Evolutionary conservation across 2,797 vertebrate genomes (phyloP), one percentile per base, ranked within the genome.

Genomic region (Acanthopagrus latus): DNA sequence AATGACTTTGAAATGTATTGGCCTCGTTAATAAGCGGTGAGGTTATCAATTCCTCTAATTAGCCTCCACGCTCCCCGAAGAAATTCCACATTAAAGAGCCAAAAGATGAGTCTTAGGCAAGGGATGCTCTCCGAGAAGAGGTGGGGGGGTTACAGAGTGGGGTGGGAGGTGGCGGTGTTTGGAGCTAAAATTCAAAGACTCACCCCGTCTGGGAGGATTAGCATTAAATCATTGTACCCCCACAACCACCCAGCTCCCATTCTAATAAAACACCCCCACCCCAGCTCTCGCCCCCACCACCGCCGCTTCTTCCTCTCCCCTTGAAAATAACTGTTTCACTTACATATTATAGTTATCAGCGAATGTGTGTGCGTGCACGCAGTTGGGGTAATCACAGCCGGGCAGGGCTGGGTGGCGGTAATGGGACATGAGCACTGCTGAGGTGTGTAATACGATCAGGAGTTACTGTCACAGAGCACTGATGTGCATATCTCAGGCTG

Each of bases 1-100:
- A 97, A 98, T 97, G 97, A 97, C 97, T 97, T 97, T 96, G 95
- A 97, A 97, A 98, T 97, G 96, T 95, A 97, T 98, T 97, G 96
- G 96, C 96, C 96, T 98, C 95, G 96, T 98, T 98, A 98, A 97
- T 95, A 97, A 97, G 96, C 95, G 92, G 94, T 94, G 94, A 96
- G 96, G 96, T 97, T 98, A 98, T 98, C 97, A 97, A 97, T 98
- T 98, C 96, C 95, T 97, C 96, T 97, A 98, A 99, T 98, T 98
- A 98, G 96, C 94, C 95, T 93, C 94, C 94, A 92, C 86, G 94
- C 94, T 97, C 97, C 96, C 97, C 92, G 94, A 97, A 97, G 97
- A 98, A 97, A 97, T 97, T 96, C 95, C 95, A 93, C 95, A 96
- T 96, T 96, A 96, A 96, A 97, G 94, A 93, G 93, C 92, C 94